Evolutionary conservation across 2,797 vertebrate species (phyloP).

Genomic region (Coilia nasus): DNA sequence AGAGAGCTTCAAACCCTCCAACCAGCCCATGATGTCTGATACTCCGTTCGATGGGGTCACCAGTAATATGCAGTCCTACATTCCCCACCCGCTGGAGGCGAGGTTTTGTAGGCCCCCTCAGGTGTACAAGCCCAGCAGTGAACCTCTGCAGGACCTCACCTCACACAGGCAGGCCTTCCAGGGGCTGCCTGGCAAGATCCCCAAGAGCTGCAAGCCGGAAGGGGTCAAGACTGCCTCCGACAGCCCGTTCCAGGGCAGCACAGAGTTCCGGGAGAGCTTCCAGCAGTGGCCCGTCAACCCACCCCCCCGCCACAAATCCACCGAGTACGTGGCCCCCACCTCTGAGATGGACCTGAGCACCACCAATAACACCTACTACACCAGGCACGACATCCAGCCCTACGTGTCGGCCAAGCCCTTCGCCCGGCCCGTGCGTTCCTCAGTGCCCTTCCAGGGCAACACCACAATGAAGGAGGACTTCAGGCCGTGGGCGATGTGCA

Average conservation of each 20-base stretch:
- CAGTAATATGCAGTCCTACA: conserved; percentile 71
- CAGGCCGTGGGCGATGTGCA: conserved; percentile 69
- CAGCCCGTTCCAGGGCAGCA: conserved; percentile 69
- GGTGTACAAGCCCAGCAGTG: conserved; percentile 71
- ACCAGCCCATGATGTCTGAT: conserved; percentile 51
- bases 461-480: conserved; percentile 82
- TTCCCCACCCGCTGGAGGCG: conserved; percentile 67
- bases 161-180: conserved; percentile 77
- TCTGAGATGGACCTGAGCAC: conserved; percentile 75
- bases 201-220: conserved; percentile 79
- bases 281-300: conserved; percentile 71
- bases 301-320: conserved; percentile 59
- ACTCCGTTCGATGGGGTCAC: conserved; percentile 73
- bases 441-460: conserved; percentile 72
- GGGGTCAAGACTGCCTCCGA: conserved; percentile 46
- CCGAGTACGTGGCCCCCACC: conserved; percentile 68
- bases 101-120: conserved; percentile 58
- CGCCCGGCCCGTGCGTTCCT: conserved; percentile 52
- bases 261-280: conserved; percentile 81
- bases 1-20: conserved; percentile 73
- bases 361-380: conserved; percentile 71
- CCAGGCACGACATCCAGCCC: conserved; percentile 66
- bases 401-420: conserved; percentile 69
- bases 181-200: conserved; percentile 67
- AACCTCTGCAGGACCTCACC: conserved; percentile 79